phyloP scores from a whole-genome alignment of 2,797 vertebrate genomes.

The Cacajao melanocephalus region DNA sequence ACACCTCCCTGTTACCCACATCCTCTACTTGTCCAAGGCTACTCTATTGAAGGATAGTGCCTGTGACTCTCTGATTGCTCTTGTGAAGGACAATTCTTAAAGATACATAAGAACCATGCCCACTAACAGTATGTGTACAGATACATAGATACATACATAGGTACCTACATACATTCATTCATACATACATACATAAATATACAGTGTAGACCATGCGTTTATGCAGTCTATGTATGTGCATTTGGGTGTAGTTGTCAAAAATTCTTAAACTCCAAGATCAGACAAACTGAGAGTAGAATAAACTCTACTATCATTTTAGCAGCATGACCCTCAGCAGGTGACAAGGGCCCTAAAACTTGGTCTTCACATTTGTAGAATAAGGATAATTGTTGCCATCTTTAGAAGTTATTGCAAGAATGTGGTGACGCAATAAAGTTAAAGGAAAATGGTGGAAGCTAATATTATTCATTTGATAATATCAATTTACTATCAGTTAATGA shows the following conservation, averaged over 20 bases:
- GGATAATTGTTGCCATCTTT: not conserved
- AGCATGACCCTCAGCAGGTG: not conserved
- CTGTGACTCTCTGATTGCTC: not conserved
- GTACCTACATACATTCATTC: not conserved
- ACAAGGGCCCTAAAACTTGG: not conserved
- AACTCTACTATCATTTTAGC: not conserved
- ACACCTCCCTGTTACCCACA: not conserved
- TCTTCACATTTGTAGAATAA: not conserved
- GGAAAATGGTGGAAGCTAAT: not conserved
- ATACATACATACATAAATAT: not conserved
- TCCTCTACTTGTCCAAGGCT: not conserved
- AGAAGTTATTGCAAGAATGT: not conserved
- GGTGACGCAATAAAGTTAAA: not conserved
- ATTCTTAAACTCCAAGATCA: not conserved
- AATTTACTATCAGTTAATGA: not conserved
- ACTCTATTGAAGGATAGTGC: conserved; percentile 28
- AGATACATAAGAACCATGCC: not conserved
- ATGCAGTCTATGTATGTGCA: not conserved
- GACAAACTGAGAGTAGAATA: not conserved
- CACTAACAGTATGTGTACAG: not conserved
- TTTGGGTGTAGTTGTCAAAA: not conserved
- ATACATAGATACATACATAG: not conserved
- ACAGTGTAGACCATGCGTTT: not conserved
- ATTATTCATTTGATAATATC: not conserved
- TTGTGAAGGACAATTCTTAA: conserved; percentile 10